These are phyloP conservation scores for Himalopsyche japonica DNA, from an alignment of 2,888 invertebrate species.

Conservation along the genomic window DNA sequence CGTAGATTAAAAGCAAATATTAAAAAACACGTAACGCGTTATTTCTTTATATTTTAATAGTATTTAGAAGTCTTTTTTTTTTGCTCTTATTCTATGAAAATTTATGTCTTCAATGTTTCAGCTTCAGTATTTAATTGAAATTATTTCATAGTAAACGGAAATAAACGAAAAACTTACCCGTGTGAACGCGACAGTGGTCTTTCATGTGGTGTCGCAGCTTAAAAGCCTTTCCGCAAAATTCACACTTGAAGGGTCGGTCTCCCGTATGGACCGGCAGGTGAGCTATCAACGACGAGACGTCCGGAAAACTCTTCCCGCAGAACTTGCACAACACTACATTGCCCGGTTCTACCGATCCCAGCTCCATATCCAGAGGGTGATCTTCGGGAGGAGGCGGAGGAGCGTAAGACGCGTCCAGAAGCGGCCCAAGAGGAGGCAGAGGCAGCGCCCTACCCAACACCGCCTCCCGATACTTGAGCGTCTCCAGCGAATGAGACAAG, in stretches of 20 bases:
- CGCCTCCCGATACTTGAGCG: slow-evolving; percentile 83
- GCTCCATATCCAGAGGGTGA: slow-evolving; percentile 63
- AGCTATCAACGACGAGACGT: slow-evolving; percentile 84
- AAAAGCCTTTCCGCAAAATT: slow-evolving; percentile 92
- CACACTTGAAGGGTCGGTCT: slow-evolving; percentile 89
- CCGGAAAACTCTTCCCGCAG: slow-evolving; percentile 90
- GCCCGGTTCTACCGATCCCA: slow-evolving; percentile 67
- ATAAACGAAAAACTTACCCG: slow-evolving; percentile 61
- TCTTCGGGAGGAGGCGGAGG: slow-evolving; percentile 53
- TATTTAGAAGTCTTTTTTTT: too few relatives aligned
- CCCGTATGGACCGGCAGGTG: slow-evolving; percentile 89
- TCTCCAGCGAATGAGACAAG: slow-evolving; percentile 85
- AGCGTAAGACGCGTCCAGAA: slow-evolving; percentile 43
- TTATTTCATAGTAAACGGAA: not conserved
- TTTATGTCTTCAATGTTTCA: too few relatives aligned
- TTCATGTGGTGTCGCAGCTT: slow-evolving; percentile 93
- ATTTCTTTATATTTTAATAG: too few relatives aligned
- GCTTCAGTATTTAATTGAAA: not conserved
- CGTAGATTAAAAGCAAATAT: too few relatives aligned
- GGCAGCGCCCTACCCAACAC: slow-evolving; percentile 53
- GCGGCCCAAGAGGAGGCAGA: slow-evolving; percentile 53
- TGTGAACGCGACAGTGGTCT: slow-evolving; percentile 91
- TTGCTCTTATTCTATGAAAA: too few relatives aligned
- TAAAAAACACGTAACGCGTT: too few relatives aligned
- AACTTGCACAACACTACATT: slow-evolving; percentile 88